Base-by-base conservation (phyloP, 2,113 vertebrate species). In the Macroglossus sobrinus region DNA sequence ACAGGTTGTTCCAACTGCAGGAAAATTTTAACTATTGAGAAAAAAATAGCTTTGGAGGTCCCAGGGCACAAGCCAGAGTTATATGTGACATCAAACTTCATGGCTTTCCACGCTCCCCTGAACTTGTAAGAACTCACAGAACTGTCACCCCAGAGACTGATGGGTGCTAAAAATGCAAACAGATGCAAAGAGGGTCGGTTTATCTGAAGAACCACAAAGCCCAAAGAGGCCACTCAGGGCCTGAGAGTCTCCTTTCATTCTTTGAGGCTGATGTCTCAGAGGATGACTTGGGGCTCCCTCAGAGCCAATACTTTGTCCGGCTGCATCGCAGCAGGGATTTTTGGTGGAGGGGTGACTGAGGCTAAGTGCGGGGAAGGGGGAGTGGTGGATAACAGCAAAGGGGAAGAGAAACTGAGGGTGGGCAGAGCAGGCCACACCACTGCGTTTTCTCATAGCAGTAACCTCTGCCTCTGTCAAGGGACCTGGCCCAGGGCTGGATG, bases 341-440 rank as follows among this genome's bases (percentile, higher is more conserved):
- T 72, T 6, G 45, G 59, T 35, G 28, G 94, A 87, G 35, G 84
- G 13, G 8, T n/a, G 19, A 79, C 84, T 4, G 11, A 33, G 82
- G 53, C 45, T 53, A 24, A 5, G 79, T 57, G 94, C 68, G 59
- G 3, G 24, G 87, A n/a, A n/a, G 78, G 59, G 88, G 85, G 96
- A 94, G 68, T 74, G 55, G 84, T 68, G 78, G 80, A 93, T 47
- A 90, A 95, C 82, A 80, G 40, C 14, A 96, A 61, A 93, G 81
- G 30, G 95, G 95, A 95, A 97, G 97, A 88, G 91, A 96, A 96
- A 96, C 94, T 40, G 59, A 72, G 47, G 24, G 10, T 16, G 55
- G 81, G 72, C 33, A 12, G 16, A 24, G 64, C 10, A 24, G 79
- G 28, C 71, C 64, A 43, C 33, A 24, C 33, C 30, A 22, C 61